These are phyloP conservation scores for Bombyx mandarina DNA, from an alignment of 1,140 invertebrate species.

Conservation along the genomic window DNA sequence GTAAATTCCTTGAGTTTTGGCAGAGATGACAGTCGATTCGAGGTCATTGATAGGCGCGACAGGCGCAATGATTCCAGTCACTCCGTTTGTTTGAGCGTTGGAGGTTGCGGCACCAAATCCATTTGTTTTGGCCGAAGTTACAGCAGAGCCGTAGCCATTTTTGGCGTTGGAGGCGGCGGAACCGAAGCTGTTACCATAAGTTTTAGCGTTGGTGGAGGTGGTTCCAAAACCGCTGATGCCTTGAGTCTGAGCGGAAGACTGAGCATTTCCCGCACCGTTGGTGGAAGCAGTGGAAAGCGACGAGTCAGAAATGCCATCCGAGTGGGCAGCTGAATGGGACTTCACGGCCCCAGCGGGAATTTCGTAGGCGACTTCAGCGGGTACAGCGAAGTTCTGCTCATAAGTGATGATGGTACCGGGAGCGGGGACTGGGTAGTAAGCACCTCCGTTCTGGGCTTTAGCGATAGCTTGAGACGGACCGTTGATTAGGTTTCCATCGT, in stretches of 20 bases:
- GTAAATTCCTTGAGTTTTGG: conserved; percentile 10
- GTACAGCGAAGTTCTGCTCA: conserved; percentile 45
- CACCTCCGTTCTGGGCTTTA: conserved; percentile 33
- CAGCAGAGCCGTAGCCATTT: conserved; percentile 26
- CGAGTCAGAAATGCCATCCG: conserved; percentile 31
- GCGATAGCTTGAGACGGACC: conserved; percentile 20
- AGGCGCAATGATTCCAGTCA: conserved; percentile 22
- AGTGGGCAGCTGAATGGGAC: conserved; percentile 33
- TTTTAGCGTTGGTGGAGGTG: conserved; percentile 44
- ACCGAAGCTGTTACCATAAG: conserved; percentile 28
- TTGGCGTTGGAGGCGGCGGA: conserved; percentile 42
- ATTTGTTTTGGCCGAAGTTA: conserved; percentile 31
- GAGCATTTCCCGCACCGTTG: conserved; percentile 36
- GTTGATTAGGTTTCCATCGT: conserved; percentile 12
- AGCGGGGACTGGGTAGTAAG: conserved; percentile 37
- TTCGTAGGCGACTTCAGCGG: conserved; percentile 27
- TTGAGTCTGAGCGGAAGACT: conserved; percentile 38
- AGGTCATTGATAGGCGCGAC: conserved; percentile 9
- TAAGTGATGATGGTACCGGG: conserved; percentile 48
- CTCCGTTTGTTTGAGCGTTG: conserved; percentile 26
- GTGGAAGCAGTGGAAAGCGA: conserved; percentile 35
- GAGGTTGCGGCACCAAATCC: conserved; percentile 35
- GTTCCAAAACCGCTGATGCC: conserved; percentile 32
- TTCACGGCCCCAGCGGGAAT: conserved; percentile 18
- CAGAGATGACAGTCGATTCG: conserved; percentile 8